Base-by-base conservation (phyloP, 2,888 invertebrate species). In the Zygaena filipendulae region DNA sequence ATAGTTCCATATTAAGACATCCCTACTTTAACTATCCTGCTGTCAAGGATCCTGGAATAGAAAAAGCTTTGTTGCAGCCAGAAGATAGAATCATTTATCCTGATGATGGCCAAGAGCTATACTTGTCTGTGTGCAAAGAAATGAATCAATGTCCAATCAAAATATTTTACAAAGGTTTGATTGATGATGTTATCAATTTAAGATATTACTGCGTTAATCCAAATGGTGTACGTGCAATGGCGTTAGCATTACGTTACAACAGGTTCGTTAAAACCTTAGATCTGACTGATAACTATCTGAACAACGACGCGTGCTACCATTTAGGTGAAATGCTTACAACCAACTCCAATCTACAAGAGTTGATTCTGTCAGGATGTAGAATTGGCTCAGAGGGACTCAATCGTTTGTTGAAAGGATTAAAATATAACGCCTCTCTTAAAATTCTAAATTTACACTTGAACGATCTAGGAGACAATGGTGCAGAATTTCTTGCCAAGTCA, bases 11-110 rank as follows among this genome's bases (percentile, higher is more conserved):
- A 1, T 27, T 63, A 0, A 44, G 41, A n/a, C 74, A 77, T 26
- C 54, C 55, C 0, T 72, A 68, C 33, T 70, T 49, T 31, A 51
- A 49, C 23, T 77, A 72, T 27, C 75, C 74, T 2, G 45, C 57
- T 2, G 53, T 75, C 3, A 2, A 5, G n/a, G 66, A 75, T 33
- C 77, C 75, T 21, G 74, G 72, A 1, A 63, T 75, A 13, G 27
- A 42, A 7, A 31, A 45, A 2, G 71, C 72, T 2, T 41, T 77
- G 13, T 29, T 60, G 0, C 33, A 43, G 12, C 54, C 64, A 6
- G 49, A 53, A 39, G 30, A 37, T 3, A 30, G 32, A 13, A 11
- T 54, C 1, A 35, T 37, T 9, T 72, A 64, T 32, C 29, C 63
- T 5, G 55, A 57, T 13, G 70, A 77, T 25, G 77, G 74, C 1